Percentiles rank a stretch among this genome's conserved stretches.
Evolutionary conservation across 2,113 vertebrate species (phyloP).

Genomic region (Apteryx mantelli): DNA sequence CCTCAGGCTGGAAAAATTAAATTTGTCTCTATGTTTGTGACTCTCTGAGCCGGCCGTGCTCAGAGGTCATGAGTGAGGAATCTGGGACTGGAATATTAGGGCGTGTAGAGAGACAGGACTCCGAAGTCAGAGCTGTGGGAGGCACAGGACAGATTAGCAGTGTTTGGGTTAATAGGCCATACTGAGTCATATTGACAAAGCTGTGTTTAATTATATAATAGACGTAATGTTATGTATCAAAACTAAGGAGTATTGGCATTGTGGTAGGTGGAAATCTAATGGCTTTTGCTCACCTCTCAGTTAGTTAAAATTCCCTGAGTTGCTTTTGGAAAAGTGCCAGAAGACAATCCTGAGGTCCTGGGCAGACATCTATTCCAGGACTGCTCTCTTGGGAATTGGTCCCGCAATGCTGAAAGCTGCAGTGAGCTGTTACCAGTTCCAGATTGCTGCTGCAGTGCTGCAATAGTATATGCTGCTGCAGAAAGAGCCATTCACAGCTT

Average conservation of each 20-base stretch:
- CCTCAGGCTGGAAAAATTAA: background rate
- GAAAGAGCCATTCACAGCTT: background rate
- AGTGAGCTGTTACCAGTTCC: background rate
- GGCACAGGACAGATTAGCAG: background rate
- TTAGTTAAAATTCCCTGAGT: background rate
- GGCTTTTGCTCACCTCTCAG: background rate
- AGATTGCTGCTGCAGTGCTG: background rate
- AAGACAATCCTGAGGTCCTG: background rate
- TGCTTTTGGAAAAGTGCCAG: background rate
- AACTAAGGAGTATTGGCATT: background rate
- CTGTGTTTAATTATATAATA: background rate
- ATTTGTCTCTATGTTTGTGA: background rate
- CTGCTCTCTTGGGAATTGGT: background rate
- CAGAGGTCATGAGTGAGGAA: background rate
- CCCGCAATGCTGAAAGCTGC: background rate
- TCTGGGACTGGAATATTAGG: background rate
- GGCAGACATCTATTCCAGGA: background rate
- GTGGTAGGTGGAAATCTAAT: background rate
- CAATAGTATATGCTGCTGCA: background rate
- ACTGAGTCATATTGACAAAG: fast-evolving
- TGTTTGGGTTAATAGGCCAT: background rate
- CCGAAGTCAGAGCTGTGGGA: background rate
- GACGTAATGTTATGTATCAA: background rate
- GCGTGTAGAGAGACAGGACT: background rate
- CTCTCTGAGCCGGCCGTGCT: background rate